phyloP scores from a whole-genome alignment of 2,797 vertebrate genomes.

The Cryptoprocta ferox region DNA sequence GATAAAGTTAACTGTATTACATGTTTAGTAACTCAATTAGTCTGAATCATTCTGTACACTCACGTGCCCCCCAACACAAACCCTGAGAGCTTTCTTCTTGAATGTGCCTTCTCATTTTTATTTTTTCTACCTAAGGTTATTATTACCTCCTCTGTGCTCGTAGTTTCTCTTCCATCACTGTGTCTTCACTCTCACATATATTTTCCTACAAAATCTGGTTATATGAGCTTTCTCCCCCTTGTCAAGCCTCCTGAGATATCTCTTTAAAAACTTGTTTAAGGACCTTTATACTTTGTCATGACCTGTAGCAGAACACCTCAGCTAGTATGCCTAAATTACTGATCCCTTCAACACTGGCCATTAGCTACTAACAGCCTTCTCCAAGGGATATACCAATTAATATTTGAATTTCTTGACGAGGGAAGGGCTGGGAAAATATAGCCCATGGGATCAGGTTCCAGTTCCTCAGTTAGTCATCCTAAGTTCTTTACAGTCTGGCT shows the following conservation, averaged over 20 bases:
- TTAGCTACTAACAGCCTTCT: background rate
- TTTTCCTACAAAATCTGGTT: background rate
- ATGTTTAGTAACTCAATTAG: background rate
- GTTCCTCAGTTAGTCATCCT: background rate
- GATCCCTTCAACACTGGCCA: background rate
- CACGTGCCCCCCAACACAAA: fast-evolving
- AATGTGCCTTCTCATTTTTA: background rate
- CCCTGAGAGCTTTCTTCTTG: background rate
- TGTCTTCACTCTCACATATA: background rate
- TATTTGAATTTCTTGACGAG: background rate
- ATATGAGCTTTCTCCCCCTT: background rate
- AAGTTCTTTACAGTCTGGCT: background rate
- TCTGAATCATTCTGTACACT: background rate
- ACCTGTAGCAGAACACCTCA: background rate
- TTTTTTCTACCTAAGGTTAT: background rate
- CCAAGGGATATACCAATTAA: background rate
- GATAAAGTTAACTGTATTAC: background rate
- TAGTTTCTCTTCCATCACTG: background rate
- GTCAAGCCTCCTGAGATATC: background rate
- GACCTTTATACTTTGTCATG: background rate
- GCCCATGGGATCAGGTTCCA: background rate
- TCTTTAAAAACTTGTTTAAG: background rate
- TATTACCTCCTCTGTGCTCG: background rate
- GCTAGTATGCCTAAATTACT: background rate
- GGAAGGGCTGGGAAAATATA: background rate